Base-by-base conservation (phyloP, 2,888 invertebrate species). In the Encarsia formosa region DNA sequence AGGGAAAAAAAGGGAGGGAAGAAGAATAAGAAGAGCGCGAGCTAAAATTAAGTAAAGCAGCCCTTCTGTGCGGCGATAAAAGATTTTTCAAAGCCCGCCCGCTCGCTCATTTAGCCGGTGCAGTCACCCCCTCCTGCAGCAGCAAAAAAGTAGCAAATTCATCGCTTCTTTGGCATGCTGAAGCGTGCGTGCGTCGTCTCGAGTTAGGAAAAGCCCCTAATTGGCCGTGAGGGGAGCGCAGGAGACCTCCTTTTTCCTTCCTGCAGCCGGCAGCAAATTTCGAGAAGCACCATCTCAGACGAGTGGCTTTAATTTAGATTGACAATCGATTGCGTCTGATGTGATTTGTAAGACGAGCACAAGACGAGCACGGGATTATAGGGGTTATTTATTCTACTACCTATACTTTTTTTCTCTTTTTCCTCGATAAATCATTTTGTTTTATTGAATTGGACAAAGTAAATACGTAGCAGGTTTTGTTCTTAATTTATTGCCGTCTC, bases 101-200 rank as follows among this genome's bases (percentile, higher is more conserved):
- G 32, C 32, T 15, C 8, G 5, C 8, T 32, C 32, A 13, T 13
- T 15, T 32, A n/a, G 6, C 11, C 26, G 38, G 32, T 23, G 45
- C 41, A n/a, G n/a, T n/a, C n/a, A n/a, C n/a, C n/a, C n/a, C n/a
- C n/a, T n/a, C 32, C 31, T 15, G 16, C 13, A 44, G 20, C 44
- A 37, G 39, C 31, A 59, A 57, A 59, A 57, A 59, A 62, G 61
- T 63, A 59, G 39, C 41, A 40, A 52, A 42, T 49, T 41, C 38
- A 39, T 34, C 50, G 40, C 45, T 49, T 55, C 56, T 48, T 47
- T 52, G 8, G 8, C 8, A 16, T 35, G 16, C 35, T 11, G 8
- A 16, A 8, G n/a, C 16, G 8, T 23, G 24, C 35, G 11, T 4
- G 47, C 44, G 24, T 41, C 46, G 15, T 48, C 43, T 34, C 11